Percentiles rank a stretch among this genome's conserved stretches.
Evolutionary conservation across 2,888 invertebrate genomes (phyloP).

Genomic region (Ametastegia equiseti): DNA sequence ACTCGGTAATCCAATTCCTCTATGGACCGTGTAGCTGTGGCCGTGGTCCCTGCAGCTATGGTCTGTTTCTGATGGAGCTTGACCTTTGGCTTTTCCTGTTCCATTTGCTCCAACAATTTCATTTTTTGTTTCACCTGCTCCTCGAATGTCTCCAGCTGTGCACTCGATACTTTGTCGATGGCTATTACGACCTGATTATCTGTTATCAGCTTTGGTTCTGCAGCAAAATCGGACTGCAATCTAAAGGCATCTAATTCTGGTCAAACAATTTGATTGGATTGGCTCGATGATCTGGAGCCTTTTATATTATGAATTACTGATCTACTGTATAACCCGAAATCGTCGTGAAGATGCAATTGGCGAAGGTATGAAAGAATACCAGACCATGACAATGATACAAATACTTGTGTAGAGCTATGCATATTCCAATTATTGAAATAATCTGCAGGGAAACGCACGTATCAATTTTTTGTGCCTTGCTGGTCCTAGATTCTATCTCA

Average conservation of each 20-base stretch:
- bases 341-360: neutral
- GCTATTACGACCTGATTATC: slow-evolving; percentile 18
- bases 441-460: neutral
- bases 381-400: too few species aligned
- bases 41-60: neutral
- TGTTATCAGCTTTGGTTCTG: neutral
- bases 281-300: neutral
- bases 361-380: too few species aligned
- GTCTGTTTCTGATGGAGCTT: neutral
- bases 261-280: neutral
- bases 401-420: too few species aligned
- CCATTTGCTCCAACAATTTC: neutral
- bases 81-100: neutral
- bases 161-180: slow-evolving; percentile 23
- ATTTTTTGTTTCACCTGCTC: slow-evolving; percentile 5
- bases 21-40: neutral
- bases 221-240: neutral
- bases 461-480: neutral
- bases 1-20: slow-evolving; percentile 7
- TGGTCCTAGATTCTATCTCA: slow-evolving; percentile 9
- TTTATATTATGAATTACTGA: neutral
- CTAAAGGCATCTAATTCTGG: neutral
- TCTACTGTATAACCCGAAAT: neutral
- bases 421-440: neutral
- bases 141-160: slow-evolving; percentile 13